These are phyloP conservation scores for Bergia puertoricense DNA, from an alignment of 92 coral and sea anemone species.

Conservation along the genomic window DNA sequence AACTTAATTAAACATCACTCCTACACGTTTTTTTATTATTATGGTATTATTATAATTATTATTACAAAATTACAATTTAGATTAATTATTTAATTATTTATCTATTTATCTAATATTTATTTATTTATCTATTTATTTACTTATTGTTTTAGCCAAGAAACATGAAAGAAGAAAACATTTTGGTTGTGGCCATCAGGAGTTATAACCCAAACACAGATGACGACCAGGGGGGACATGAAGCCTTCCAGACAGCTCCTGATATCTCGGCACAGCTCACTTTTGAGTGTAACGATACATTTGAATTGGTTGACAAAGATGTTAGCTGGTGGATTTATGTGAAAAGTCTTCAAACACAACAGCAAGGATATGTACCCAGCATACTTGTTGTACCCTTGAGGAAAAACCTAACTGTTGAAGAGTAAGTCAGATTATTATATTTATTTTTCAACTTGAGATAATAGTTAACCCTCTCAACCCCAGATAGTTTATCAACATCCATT, in stretches of 20 bases:
- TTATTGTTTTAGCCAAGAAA: neutral
- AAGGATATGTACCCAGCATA: constrained; percentile 85
- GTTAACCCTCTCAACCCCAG: no score
- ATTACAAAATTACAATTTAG: no score
- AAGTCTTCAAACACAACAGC: constrained; percentile 49
- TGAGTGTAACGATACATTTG: constrained; percentile 78
- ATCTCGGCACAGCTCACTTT: constrained; percentile 71
- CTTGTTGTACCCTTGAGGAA: constrained; percentile 80
- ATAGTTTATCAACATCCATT: no score
- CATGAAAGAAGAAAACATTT: neutral
- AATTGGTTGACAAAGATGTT: constrained; percentile 63
- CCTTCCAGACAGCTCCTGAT: constrained; percentile 80
- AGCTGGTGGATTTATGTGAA: constrained; percentile 92
- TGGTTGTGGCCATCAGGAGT: constrained; percentile 61
- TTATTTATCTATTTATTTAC: no score
- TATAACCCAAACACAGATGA: constrained; percentile 71
- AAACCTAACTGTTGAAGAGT: constrained; percentile 72
- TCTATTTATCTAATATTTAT: no score
- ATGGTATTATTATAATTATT: no score
- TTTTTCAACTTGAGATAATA: neutral
- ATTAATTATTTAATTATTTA: no score
- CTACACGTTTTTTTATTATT: no score
- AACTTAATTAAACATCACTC: no score
- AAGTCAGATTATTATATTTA: constrained; percentile 38
- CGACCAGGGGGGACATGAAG: constrained; percentile 60